These are phyloP conservation scores for Torymus auratus DNA, from an alignment of 2,888 invertebrate species.

Conservation along the genomic window DNA sequence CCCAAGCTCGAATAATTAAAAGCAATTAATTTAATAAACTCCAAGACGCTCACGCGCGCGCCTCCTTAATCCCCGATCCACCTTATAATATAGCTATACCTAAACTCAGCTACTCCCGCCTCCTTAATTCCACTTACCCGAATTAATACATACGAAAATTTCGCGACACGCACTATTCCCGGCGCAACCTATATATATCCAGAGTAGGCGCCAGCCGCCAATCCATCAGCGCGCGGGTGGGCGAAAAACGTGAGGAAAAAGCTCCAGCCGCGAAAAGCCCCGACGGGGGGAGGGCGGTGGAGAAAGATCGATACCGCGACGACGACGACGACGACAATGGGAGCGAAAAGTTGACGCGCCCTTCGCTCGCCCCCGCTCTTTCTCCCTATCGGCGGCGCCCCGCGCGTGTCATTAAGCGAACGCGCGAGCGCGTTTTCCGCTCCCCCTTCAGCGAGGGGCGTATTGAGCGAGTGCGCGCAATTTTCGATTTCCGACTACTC, in stretches of 20 bases:
- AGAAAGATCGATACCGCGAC: slow-evolving; percentile 34
- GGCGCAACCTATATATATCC: no score
- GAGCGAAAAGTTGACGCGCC: slow-evolving; percentile 35
- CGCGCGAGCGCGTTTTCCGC: slow-evolving; percentile 5
- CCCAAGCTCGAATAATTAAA: no score
- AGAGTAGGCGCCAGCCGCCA: no score
- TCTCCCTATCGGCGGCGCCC: neutral
- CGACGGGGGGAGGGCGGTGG: neutral
- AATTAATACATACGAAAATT: no score
- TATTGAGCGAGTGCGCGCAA: slow-evolving; percentile 12
- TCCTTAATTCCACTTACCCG: no score
- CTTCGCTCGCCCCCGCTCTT: neutral
- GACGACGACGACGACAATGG: slow-evolving; percentile 5
- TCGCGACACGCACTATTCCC: no score
- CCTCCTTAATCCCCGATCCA: no score
- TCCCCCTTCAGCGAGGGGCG: neutral
- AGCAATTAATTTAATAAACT: no score
- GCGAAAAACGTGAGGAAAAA: slow-evolving; percentile 8
- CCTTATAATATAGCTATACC: no score
- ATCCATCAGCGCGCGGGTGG: neutral
- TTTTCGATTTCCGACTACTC: slow-evolving; percentile 52
- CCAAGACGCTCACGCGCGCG: no score
- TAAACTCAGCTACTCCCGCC: no score
- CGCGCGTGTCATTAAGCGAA: neutral
- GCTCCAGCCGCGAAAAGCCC: no score